phyloP scores from a whole-genome alignment of 2,888 invertebrate genomes.

The Neoascia interrupta region DNA sequence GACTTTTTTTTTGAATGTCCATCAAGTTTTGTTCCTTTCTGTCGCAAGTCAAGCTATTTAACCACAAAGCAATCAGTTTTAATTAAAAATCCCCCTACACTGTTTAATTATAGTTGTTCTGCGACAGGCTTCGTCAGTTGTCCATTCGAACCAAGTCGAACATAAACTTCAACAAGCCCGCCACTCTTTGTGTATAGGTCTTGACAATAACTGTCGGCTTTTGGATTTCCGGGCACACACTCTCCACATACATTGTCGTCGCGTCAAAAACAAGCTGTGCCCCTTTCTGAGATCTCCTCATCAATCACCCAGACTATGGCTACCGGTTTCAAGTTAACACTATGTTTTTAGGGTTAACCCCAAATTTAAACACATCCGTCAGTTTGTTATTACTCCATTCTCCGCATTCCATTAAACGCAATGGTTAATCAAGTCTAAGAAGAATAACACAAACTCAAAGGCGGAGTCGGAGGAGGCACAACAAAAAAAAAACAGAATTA shows the following conservation, averaged over 20 bases:
- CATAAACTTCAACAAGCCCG: conserved; percentile 32
- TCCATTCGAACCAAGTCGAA: conserved; percentile 6
- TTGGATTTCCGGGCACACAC: conserved; percentile 50
- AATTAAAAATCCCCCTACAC: conserved; percentile 28
- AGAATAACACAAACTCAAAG: too few species aligned
- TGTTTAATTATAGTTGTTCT: conserved; percentile 25
- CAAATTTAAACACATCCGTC: conserved; percentile 33
- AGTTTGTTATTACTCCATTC: background rate
- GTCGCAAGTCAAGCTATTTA: background rate
- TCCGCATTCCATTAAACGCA: background rate
- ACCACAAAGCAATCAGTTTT: conserved; percentile 13
- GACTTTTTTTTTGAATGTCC: too few species aligned
- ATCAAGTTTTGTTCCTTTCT: too few species aligned
- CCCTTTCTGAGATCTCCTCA: conserved; percentile 48
- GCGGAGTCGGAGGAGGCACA: background rate
- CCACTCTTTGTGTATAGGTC: conserved; percentile 4
- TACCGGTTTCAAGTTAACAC: conserved; percentile 52
- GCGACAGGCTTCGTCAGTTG: conserved; percentile 18
- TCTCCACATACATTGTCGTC: conserved; percentile 24
- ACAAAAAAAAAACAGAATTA: too few species aligned
- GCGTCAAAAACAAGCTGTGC: conserved; percentile 8
- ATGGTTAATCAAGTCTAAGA: background rate
- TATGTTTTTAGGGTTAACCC: conserved; percentile 33
- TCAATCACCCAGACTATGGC: conserved; percentile 51
- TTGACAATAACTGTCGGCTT: conserved; percentile 30